Evolutionary conservation across 1,140 invertebrate genomes (phyloP).

Genomic region (Asobara japonica): DNA sequence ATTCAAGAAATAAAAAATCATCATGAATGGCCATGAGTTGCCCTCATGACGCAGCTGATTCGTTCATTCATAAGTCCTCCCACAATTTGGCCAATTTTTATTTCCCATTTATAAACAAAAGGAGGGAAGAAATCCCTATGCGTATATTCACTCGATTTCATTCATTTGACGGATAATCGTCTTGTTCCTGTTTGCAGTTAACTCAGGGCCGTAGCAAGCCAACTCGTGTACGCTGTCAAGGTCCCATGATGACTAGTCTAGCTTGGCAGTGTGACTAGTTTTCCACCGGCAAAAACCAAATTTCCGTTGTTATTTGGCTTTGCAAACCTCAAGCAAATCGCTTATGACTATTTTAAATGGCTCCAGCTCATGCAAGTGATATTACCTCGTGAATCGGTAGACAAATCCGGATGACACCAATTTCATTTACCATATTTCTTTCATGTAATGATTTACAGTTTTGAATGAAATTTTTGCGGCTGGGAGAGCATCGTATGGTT

Average conservation of each 20-base stretch:
- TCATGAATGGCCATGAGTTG: not conserved
- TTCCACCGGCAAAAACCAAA: not conserved
- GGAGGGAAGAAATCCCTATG: not conserved
- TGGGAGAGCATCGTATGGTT: too few species aligned
- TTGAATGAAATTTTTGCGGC: too few species aligned
- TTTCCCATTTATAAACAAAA: not conserved
- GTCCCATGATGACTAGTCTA: not conserved
- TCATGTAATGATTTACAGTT: too few species aligned
- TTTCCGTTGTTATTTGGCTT: not conserved
- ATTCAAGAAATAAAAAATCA: not conserved
- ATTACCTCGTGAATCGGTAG: not conserved
- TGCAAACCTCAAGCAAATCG: not conserved
- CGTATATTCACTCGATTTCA: slow-evolving; percentile 53
- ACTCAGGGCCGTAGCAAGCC: slow-evolving; percentile 49
- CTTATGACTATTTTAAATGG: not conserved
- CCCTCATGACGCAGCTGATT: not conserved
- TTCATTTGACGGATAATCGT: slow-evolving; percentile 60
- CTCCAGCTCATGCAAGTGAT: not conserved
- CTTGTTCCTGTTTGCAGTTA: slow-evolving; percentile 57
- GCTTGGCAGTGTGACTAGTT: not conserved
- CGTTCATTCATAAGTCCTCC: not conserved
- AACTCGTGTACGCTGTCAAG: slow-evolving; percentile 1
- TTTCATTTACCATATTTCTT: too few species aligned
- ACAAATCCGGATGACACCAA: not conserved
- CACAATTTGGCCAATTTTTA: not conserved